phyloP scores from a whole-genome alignment of 2,888 invertebrate species.

The Tortricodes alternella region DNA sequence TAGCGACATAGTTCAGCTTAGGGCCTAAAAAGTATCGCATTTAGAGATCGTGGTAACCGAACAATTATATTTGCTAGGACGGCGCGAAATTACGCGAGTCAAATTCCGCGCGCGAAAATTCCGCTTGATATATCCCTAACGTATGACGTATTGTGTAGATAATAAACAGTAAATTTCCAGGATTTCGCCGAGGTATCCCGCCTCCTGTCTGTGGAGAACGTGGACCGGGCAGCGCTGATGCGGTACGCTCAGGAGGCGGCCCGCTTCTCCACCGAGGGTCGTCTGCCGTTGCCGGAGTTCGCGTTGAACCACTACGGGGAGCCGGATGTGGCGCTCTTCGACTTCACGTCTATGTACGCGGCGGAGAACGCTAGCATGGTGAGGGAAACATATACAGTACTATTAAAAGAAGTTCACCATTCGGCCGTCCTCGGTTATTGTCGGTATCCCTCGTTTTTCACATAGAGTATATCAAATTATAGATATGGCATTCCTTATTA shows the following conservation, averaged over 20 bases:
- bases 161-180: too few relatives aligned
- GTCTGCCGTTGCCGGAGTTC: constrained; percentile 94
- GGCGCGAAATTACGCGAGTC: too few relatives aligned
- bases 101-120: too few relatives aligned
- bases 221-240: constrained; percentile 94
- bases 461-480: too few relatives aligned
- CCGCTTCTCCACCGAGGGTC: constrained; percentile 94
- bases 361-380: constrained; percentile 97
- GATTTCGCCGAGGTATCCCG: constrained; percentile 95
- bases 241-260: constrained; percentile 97
- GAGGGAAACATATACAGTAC: constrained; percentile 47
- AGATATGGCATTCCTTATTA: neutral
- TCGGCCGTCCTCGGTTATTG: too few relatives aligned
- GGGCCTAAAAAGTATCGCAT: too few relatives aligned
- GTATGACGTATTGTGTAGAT: too few relatives aligned
- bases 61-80: too few relatives aligned
- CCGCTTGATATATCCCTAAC: too few relatives aligned
- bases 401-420: neutral
- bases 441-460: too few relatives aligned
- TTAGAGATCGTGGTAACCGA: too few relatives aligned
- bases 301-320: constrained; percentile 99
- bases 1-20: too few relatives aligned
- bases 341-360: constrained; percentile 99
- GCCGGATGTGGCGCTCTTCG: constrained; percentile 99
- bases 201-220: constrained; percentile 93